phyloP scores from a whole-genome alignment of 2,888 invertebrate species.

The Melanchra persicariae region DNA sequence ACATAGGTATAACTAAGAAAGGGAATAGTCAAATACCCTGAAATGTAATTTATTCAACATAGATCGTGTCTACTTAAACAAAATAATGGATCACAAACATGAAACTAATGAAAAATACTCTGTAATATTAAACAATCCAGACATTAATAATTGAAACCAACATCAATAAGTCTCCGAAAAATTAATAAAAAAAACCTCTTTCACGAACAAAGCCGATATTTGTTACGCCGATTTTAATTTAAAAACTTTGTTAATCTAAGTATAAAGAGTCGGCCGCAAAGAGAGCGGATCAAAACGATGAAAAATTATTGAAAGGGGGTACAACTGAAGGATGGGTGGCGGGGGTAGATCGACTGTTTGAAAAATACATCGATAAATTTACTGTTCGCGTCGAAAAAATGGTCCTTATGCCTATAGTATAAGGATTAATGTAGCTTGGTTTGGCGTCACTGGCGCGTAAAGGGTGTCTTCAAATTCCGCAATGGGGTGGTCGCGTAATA shows the following conservation, averaged over 20 bases:
- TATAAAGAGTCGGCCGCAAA: conserved; percentile 88
- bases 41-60: too few relatives aligned
- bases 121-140: conserved; percentile 40
- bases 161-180: conserved; percentile 63
- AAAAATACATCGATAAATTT: conserved; percentile 77
- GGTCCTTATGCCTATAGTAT: conserved; percentile 49
- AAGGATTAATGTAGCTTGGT: conserved; percentile 62
- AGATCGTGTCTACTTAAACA: too few relatives aligned
- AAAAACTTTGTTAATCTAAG: conserved; percentile 90
- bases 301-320: conserved; percentile 91
- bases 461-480: conserved; percentile 77
- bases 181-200: conserved; percentile 69
- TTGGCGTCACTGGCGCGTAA: conserved; percentile 43
- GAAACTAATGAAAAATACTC: conserved; percentile 11
- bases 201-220: conserved; percentile 79
- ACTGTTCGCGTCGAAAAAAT: conserved; percentile 52
- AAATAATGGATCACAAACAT: not conserved
- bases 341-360: conserved; percentile 85
- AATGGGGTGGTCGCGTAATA: conserved; percentile 87
- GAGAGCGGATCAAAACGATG: conserved; percentile 89
- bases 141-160: conserved; percentile 37
- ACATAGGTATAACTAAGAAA: too few relatives aligned
- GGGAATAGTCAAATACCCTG: too few relatives aligned
- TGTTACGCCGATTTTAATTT: conserved; percentile 88
- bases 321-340: conserved; percentile 75